Evolutionary conservation across 2,113 vertebrate genomes (phyloP).

Genomic region (Falcunculus frontatus): DNA sequence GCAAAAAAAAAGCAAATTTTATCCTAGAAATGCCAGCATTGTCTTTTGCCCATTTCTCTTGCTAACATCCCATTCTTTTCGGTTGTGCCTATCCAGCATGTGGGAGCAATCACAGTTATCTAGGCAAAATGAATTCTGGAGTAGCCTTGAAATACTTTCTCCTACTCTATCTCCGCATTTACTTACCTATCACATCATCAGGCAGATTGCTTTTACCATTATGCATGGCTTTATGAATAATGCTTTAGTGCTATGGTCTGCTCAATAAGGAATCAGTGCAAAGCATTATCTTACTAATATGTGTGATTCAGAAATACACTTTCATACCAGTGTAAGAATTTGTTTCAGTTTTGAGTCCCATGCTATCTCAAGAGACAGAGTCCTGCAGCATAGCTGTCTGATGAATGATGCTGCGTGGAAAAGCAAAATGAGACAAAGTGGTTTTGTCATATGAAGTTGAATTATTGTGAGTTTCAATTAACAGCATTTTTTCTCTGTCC

Average conservation of each 20-base stretch:
- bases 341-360: slow-evolving; percentile 16
- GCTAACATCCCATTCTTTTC: slow-evolving; percentile 41
- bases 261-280: not conserved
- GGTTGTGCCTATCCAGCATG: not conserved
- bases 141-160: slow-evolving; percentile 33
- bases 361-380: not conserved
- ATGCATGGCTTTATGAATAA: slow-evolving; percentile 15
- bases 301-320: not conserved
- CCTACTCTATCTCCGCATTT: not conserved
- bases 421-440: not conserved
- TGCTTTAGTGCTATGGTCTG: not conserved
- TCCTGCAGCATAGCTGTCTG: not conserved
- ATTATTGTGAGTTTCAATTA: slow-evolving; percentile 19
- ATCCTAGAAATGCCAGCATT: not conserved
- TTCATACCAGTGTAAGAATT: not conserved
- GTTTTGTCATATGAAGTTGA: not conserved
- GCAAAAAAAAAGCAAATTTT: not conserved
- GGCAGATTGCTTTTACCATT: slow-evolving; percentile 44
- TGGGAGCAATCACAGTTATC: slow-evolving; percentile 15
- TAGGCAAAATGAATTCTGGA: slow-evolving; percentile 7
- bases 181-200: slow-evolving; percentile 18
- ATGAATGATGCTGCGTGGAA: not conserved
- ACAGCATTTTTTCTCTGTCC: not conserved
- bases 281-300: not conserved
- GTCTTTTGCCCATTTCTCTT: not conserved